A percentile compares a stretch with the other conserved stretches of the same genome.
phyloP scores from a whole-genome alignment of 2,888 invertebrate species.

The Diogma glabrata region DNA sequence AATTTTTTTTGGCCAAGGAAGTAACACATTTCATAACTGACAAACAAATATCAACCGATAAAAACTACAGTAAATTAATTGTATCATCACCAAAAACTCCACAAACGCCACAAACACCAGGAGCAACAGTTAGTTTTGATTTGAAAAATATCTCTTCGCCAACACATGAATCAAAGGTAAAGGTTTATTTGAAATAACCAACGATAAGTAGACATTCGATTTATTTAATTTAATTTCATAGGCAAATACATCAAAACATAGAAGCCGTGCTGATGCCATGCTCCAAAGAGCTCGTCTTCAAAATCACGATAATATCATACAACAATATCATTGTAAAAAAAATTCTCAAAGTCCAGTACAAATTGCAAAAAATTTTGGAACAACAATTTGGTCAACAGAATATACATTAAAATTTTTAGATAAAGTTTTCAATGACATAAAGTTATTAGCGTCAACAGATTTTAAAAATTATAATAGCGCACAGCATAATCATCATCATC shows the following conservation, averaged over 20 bases:
- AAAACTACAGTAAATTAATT: conserved; percentile 1
- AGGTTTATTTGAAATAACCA: too few species aligned
- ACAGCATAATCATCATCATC: neutral
- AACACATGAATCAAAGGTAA: conserved; percentile 29
- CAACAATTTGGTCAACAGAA: conserved; percentile 44
- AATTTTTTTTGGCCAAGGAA: conserved; percentile 33
- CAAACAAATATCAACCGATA: conserved; percentile 21
- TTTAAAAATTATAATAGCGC: conserved; percentile 2
- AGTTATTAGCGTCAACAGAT: conserved; percentile 1
- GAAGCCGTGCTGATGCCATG: conserved; percentile 67
- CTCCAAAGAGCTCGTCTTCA: conserved; percentile 52
- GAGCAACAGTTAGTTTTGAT: conserved; percentile 20
- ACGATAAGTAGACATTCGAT: too few species aligned
- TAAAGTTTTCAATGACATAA: conserved; percentile 39
- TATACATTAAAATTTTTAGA: conserved; percentile 53
- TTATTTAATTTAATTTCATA: conserved; percentile 11
- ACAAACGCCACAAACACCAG: conserved; percentile 16
- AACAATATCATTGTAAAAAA: neutral
- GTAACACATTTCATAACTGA: conserved; percentile 36
- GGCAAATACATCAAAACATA: conserved; percentile 15
- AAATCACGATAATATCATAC: conserved; percentile 18
- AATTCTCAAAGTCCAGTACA: conserved; percentile 36
- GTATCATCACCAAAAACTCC: conserved; percentile 6
- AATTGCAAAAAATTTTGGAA: conserved; percentile 40
- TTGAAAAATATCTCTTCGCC: conserved; percentile 19